These are phyloP conservation scores for Apistogramma diplotaenia DNA, from an alignment of 2,113 vertebrate genomes.

Conservation along the genomic window DNA sequence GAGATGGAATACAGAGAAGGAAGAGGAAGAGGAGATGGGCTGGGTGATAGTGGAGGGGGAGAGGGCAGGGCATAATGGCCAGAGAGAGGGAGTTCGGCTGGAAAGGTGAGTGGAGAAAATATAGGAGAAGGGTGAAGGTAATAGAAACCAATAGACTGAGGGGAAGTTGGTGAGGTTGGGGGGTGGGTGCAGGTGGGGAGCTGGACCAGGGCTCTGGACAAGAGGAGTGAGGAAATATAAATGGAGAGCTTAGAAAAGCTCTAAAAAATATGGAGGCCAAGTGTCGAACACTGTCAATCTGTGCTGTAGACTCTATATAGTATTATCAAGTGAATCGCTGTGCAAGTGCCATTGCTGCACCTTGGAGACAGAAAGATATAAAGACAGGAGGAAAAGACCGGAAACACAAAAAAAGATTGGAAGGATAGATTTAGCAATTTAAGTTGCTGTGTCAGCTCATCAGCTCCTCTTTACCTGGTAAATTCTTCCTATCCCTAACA, in stretches of 20 bases:
- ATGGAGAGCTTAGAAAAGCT: conserved; percentile 22
- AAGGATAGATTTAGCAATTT: background rate
- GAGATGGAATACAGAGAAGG: conserved; percentile 31
- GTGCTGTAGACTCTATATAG: conserved; percentile 15
- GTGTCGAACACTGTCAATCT: conserved; percentile 13
- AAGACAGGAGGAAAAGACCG: background rate
- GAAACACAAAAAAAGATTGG: background rate
- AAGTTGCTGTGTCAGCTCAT: conserved; percentile 54
- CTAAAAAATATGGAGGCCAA: conserved; percentile 33
- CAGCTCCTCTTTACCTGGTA: conserved; percentile 34
- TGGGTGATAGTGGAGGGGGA: conserved; percentile 8
- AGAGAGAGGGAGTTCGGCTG: conserved; percentile 8
- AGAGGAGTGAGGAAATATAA: background rate
- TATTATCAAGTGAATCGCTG: conserved; percentile 37
- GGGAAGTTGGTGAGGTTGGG: background rate
- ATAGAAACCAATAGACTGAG: conserved; percentile 26
- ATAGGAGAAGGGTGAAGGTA: conserved; percentile 11
- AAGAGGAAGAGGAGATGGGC: conserved; percentile 15
- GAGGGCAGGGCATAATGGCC: conserved; percentile 12
- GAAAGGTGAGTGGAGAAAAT: conserved; percentile 39
- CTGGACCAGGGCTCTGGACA: background rate
- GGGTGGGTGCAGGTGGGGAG: background rate
- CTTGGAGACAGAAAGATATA: conserved; percentile 16
- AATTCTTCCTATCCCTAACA: conserved; percentile 1
- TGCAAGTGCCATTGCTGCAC: conserved; percentile 33